Evolutionary conservation across 2,797 vertebrate genomes (phyloP), one percentile per base, ranked within the genome.

Genomic region (Agapornis canus): DNA sequence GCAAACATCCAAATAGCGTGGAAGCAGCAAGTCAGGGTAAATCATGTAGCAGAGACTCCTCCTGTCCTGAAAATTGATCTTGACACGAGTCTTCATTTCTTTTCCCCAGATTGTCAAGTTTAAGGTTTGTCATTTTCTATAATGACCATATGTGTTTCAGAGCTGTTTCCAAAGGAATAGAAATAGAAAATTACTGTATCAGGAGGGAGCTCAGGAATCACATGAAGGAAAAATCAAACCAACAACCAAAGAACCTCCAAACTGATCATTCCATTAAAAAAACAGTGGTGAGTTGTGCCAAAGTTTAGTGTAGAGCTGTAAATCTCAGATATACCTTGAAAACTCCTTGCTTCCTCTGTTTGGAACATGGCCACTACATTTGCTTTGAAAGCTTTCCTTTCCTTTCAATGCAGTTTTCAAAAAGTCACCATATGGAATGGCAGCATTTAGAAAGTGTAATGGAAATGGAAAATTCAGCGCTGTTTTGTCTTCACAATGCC

Each of bases 391-490:
- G 23, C 12, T 86, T 87, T 96, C 40, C 39, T 95, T 96, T 96
- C 66, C 47, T 94, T 97, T 97, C 77, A 79, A 92, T 96, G 77
- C n/a, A 54, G 18, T 86, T 93, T 70, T 43, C 79, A 66, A 79
- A 69, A 63, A 72, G 22, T 89, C 89, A 49, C 31, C 29, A 39
- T 83, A 80, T 57, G 73, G 90, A 94, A 95, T 84, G 63, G 94
- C 51, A 92, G 85, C 71, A 94, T 96, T 94, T 96, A 92, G 83
- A 85, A 89, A 87, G 79, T 78, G 86, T 47, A 93, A 89, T 70
- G 73, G 81, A 96, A 97, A 96, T 91, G 71, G 86, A 96, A 97
- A 97, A 82, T 95, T 69, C 81, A 89, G 72, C 42, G 32, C 37
- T 96, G 56, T 71, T 96, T 96, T 95, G n/a, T 64, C 80, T 96